Evolutionary conservation across 2,113 vertebrate species (phyloP).

Genomic region (Atherinomorus stipes): DNA sequence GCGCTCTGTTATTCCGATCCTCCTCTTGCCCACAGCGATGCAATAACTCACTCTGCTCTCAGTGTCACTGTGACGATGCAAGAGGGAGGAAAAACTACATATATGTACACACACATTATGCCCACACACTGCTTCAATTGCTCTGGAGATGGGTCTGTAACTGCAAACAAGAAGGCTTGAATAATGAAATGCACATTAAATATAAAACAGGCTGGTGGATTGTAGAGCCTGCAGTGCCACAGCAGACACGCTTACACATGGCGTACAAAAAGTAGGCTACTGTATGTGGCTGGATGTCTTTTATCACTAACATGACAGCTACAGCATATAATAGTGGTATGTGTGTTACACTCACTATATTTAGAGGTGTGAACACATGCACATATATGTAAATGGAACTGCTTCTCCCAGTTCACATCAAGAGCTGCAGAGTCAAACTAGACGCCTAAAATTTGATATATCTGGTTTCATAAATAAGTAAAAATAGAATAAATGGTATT

Average conservation of each 20-base stretch:
- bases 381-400: slow-evolving; percentile 17
- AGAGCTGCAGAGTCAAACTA: no score
- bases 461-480: neutral
- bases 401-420: neutral
- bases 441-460: neutral
- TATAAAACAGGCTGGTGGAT: slow-evolving; percentile 61
- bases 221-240: slow-evolving; percentile 44
- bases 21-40: slow-evolving; percentile 47
- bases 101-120: neutral
- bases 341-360: slow-evolving; percentile 25
- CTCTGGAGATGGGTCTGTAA: slow-evolving; percentile 46
- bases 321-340: slow-evolving; percentile 14
- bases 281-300: slow-evolving; percentile 36
- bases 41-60: slow-evolving; percentile 59
- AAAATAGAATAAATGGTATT: neutral
- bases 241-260: slow-evolving; percentile 57
- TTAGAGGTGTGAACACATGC: slow-evolving; percentile 24
- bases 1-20: slow-evolving; percentile 55
- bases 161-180: slow-evolving; percentile 64
- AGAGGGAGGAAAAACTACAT: slow-evolving; percentile 10
- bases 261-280: slow-evolving; percentile 58
- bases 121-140: slow-evolving; percentile 26
- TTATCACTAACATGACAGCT: slow-evolving; percentile 55
- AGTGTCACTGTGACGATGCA: slow-evolving; percentile 40
- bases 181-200: slow-evolving; percentile 76